A percentile compares a stretch with the other conserved stretches of the same genome.
phyloP scores from a whole-genome alignment of 2,797 vertebrate species.

The Xiphorhynchus erythropygius region DNA sequence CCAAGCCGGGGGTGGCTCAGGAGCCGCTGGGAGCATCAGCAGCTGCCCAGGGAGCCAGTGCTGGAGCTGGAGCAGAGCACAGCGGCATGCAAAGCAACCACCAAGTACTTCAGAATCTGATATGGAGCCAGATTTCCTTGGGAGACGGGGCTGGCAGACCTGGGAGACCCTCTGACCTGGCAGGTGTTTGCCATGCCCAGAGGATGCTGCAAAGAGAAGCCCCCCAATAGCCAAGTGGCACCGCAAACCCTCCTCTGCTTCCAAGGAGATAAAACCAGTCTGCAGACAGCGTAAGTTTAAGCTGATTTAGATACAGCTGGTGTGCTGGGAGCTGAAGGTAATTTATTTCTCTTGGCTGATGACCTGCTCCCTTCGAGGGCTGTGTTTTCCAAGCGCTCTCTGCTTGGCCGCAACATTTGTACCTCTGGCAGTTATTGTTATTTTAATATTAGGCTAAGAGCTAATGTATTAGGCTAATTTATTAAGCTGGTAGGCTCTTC shows the following conservation, averaged over 20 bases:
- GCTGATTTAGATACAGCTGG: conserved; percentile 47
- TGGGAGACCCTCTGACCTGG: background rate
- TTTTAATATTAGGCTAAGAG: conserved; percentile 48
- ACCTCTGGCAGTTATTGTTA: conserved; percentile 79
- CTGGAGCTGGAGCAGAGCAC: fast-evolving
- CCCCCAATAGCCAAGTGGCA: fast-evolving
- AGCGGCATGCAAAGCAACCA: background rate
- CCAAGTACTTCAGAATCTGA: background rate
- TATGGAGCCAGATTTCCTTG: background rate
- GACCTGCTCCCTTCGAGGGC: background rate
- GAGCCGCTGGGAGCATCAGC: background rate
- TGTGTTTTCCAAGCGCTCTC: background rate
- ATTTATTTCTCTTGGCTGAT: conserved; percentile 66
- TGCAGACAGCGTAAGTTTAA: fast-evolving
- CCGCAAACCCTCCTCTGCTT: background rate
- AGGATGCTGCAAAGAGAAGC: background rate
- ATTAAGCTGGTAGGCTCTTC: conserved; percentile 35
- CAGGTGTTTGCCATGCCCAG: background rate
- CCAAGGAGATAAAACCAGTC: conserved; percentile 31
- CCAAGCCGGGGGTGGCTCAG: fast-evolving
- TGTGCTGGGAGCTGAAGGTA: conserved; percentile 37
- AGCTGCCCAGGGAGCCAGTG: background rate
- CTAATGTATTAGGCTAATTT: conserved; percentile 30
- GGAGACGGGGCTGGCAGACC: background rate
- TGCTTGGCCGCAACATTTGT: conserved; percentile 77